phyloP scores from a whole-genome alignment of 92 coral and sea anemone genomes.

The Palythoa grandiflora region DNA sequence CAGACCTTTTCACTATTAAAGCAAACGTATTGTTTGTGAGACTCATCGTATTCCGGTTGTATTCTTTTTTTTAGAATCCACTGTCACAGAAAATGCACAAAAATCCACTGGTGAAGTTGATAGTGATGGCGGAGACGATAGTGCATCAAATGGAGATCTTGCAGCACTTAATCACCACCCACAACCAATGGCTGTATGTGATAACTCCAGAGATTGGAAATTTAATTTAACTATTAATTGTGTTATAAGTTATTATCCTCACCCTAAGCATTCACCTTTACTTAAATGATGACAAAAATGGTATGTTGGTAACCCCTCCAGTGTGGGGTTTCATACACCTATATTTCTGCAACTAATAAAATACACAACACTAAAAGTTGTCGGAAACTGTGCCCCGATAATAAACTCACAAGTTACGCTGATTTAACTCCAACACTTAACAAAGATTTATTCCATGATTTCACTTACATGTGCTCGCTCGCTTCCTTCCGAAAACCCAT shows the following conservation, averaged over 20 bases:
- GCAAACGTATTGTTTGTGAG: neutral
- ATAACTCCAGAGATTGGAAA: neutral
- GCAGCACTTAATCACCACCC: conserved; percentile 81
- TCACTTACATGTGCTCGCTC: too few species aligned
- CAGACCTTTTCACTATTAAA: neutral
- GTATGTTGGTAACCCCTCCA: too few species aligned
- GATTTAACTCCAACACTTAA: too few species aligned
- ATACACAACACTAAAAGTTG: too few species aligned
- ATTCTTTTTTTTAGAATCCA: neutral
- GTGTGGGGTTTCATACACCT: too few species aligned
- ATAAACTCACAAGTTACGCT: too few species aligned
- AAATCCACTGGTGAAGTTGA: conserved; percentile 51
- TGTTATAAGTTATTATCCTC: neutral
- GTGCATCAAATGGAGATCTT: conserved; percentile 60
- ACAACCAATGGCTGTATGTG: conserved; percentile 86
- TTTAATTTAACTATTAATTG: neutral
- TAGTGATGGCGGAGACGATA: conserved; percentile 58
- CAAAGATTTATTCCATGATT: too few species aligned
- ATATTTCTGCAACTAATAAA: too few species aligned
- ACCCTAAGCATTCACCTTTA: neutral
- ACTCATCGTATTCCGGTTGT: neutral
- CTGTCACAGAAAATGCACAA: conserved; percentile 14
- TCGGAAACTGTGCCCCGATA: too few species aligned
- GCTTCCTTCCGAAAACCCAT: too few species aligned
- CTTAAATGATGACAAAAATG: neutral